phyloP scores from a whole-genome alignment of 2,797 vertebrate species.

The Hyperoplus lanceolatus region DNA sequence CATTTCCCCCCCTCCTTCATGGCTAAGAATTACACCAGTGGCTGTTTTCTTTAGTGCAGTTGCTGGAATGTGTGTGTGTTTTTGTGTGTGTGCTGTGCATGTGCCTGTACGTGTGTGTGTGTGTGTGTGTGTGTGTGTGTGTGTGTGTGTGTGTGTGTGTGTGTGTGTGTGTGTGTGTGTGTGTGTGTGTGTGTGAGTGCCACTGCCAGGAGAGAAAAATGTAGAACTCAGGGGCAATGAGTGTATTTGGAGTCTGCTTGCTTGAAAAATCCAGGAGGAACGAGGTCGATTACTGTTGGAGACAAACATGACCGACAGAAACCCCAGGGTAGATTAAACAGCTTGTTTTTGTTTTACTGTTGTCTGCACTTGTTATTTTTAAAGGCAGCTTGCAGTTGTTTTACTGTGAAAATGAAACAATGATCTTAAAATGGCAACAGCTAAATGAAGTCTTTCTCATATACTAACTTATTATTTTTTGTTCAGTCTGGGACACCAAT shows the following conservation, averaged over 20 bases:
- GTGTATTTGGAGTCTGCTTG: conserved; percentile 70
- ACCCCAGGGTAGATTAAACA: neutral
- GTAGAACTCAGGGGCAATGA: conserved; percentile 67
- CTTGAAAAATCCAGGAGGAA: conserved; percentile 52
- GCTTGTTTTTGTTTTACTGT: conserved; percentile 8
- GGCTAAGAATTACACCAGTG: conserved; percentile 58
- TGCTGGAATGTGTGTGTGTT: conserved; percentile 69
- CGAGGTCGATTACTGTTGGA: conserved; percentile 28
- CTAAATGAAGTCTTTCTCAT: no score
- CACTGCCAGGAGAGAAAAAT: conserved; percentile 57
- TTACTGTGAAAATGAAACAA: neutral
- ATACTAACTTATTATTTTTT: neutral
- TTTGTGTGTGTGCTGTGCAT: conserved; percentile 40
- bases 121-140: conserved; percentile 35
- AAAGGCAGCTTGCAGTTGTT: neutral
- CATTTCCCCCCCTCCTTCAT: conserved; percentile 26
- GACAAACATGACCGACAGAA: conserved; percentile 24
- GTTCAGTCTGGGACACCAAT: conserved; percentile 7
- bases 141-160: conserved; percentile 60
- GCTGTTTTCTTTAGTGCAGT: conserved; percentile 73
- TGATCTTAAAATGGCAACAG: neutral
- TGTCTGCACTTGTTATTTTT: neutral
- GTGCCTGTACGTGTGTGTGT: conserved; percentile 31
- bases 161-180: conserved; percentile 36
- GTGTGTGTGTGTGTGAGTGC: conserved; percentile 32